Evolutionary conservation across 2,888 invertebrate genomes (phyloP).

Genomic region (Zhengitettix transpicula): DNA sequence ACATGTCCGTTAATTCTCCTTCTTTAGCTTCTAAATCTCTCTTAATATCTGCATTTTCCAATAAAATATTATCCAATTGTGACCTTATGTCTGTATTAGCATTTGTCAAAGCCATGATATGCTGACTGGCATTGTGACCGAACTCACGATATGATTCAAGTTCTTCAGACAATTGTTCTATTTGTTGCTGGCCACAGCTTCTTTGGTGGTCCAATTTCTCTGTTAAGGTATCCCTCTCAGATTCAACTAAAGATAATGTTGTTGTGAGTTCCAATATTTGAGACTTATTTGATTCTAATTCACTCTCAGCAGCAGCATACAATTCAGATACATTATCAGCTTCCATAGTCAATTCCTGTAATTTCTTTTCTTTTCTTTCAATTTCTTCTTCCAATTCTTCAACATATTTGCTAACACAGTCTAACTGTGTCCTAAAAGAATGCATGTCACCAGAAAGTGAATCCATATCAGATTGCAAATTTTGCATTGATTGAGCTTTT

Average conservation of each 20-base stretch:
- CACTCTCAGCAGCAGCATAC: neutral
- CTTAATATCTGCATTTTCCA: neutral
- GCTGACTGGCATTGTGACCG: neutral
- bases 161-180: conserved; percentile 2
- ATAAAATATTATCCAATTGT: neutral
- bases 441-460: neutral
- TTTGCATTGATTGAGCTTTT: neutral
- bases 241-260: neutral
- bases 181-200: conserved; percentile 2
- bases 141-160: conserved; percentile 3
- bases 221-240: conserved; percentile 3
- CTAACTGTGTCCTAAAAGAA: neutral
- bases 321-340: neutral
- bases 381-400: neutral
- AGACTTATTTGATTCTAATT: conserved; percentile 1
- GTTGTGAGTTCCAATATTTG: neutral
- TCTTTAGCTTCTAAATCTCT: neutral
- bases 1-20: neutral
- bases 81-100: neutral
- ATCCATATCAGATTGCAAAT: neutral
- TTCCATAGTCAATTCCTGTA: neutral
- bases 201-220: conserved; percentile 6
- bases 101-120: conserved; percentile 1
- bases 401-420: neutral
- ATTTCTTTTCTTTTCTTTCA: neutral